Conservation (phyloP, 2,113 vertebrate species). For the Bubo bubo region DNA sequence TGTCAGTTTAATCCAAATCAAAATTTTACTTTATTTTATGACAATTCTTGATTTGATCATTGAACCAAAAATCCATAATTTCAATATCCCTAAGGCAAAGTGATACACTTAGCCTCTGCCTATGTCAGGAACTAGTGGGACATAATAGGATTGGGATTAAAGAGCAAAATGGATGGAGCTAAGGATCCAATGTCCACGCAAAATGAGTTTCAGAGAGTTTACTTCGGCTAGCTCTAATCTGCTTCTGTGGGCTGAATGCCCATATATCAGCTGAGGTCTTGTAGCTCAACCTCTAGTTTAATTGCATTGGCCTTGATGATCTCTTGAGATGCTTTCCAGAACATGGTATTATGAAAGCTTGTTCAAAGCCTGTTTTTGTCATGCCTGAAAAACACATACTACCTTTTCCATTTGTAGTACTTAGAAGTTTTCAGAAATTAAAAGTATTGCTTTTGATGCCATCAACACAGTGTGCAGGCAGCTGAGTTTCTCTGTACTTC, state of each 20-base stretch:
- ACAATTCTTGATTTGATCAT: neutral
- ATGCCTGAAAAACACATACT: neutral
- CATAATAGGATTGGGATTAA: neutral
- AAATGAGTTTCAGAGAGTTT: neutral
- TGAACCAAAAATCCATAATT: neutral
- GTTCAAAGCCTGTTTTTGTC: neutral
- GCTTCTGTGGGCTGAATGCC: neutral
- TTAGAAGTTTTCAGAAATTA: neutral
- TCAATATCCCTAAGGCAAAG: neutral
- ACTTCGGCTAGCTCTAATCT: neutral
- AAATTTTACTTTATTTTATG: neutral
- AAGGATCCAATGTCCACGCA: neutral
- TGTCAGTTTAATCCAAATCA: neutral
- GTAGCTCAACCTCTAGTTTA: neutral
- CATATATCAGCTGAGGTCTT: accelerated
- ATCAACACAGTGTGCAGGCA: neutral
- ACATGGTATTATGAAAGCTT: neutral
- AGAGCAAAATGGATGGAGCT: neutral
- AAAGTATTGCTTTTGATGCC: neutral
- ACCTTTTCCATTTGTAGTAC: neutral
- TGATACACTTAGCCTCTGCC: neutral
- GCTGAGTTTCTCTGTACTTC: neutral
- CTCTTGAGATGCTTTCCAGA: neutral
- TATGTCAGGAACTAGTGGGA: neutral
- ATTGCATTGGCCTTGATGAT: neutral